A percentile compares a stretch with the other conserved stretches of the same genome.
phyloP scores from a whole-genome alignment of 2,888 invertebrate genomes.

The Erannis defoliaria region DNA sequence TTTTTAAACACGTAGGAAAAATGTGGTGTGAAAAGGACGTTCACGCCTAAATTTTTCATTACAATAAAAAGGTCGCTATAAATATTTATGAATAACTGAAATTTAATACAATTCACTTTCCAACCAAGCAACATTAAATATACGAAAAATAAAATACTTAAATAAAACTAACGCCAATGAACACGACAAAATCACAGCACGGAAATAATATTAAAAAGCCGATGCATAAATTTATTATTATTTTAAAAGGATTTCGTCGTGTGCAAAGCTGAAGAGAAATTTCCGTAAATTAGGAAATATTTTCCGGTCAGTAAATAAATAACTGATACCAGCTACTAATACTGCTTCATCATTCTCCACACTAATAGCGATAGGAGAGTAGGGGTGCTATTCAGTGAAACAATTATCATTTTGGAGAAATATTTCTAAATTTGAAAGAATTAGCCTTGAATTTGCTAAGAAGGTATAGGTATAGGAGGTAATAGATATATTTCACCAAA shows the following conservation, averaged over 20 bases:
- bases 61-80: no score
- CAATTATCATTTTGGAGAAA: slow-evolving; percentile 60
- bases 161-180: slow-evolving; percentile 36
- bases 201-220: background rate
- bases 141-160: slow-evolving; percentile 57
- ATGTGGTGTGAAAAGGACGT: no score
- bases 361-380: slow-evolving; percentile 82
- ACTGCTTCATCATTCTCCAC: slow-evolving; percentile 72
- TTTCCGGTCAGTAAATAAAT: slow-evolving; percentile 53
- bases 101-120: slow-evolving; percentile 57
- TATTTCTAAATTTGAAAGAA: slow-evolving; percentile 50
- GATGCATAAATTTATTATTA: background rate
- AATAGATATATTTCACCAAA: slow-evolving; percentile 64
- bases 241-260: slow-evolving; percentile 45
- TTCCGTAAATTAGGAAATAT: slow-evolving; percentile 56
- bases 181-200: slow-evolving; percentile 33
- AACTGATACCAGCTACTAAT: slow-evolving; percentile 60
- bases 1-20: no score
- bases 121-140: slow-evolving; percentile 74
- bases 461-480: no score
- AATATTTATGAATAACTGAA: background rate
- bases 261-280: slow-evolving; percentile 44
- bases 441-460: background rate
- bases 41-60: no score
- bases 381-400: slow-evolving; percentile 82